phyloP scores from a whole-genome alignment of 2,888 invertebrate species.

The Lycocerus yunnanus region DNA sequence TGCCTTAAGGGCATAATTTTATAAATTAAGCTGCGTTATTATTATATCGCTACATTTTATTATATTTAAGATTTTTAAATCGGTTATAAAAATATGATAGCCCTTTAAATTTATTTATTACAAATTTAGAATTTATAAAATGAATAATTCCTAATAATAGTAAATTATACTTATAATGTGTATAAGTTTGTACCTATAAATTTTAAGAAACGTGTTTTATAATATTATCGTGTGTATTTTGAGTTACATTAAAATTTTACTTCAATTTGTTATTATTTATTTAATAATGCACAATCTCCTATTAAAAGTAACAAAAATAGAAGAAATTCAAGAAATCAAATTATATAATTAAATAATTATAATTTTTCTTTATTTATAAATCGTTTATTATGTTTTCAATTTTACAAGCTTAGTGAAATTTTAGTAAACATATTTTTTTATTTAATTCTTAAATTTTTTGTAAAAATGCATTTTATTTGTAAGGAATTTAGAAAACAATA shows the following conservation, averaged over 20 bases:
- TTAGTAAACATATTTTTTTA: no score
- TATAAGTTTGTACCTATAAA: neutral
- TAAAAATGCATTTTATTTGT: no score
- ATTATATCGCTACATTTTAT: neutral
- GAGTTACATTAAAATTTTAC: neutral
- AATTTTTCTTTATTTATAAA: no score
- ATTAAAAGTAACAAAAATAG: neutral
- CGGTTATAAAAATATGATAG: neutral
- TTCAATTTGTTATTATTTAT: neutral
- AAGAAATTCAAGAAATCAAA: no score
- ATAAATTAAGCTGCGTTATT: neutral
- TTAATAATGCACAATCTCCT: neutral
- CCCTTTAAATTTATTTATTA: neutral
- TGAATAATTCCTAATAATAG: neutral
- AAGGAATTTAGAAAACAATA: no score
- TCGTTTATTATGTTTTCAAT: no score
- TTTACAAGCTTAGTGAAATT: no score
- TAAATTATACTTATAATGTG: neutral
- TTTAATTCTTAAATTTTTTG: no score
- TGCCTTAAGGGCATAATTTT: neutral
- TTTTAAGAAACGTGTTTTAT: neutral
- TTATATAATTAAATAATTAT: no score
- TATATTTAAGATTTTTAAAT: neutral
- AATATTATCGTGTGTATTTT: neutral
- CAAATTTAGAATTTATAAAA: neutral